Evolutionary conservation across 2,888 invertebrate genomes (phyloP).

Genomic region (Hirudinaria manillensis): DNA sequence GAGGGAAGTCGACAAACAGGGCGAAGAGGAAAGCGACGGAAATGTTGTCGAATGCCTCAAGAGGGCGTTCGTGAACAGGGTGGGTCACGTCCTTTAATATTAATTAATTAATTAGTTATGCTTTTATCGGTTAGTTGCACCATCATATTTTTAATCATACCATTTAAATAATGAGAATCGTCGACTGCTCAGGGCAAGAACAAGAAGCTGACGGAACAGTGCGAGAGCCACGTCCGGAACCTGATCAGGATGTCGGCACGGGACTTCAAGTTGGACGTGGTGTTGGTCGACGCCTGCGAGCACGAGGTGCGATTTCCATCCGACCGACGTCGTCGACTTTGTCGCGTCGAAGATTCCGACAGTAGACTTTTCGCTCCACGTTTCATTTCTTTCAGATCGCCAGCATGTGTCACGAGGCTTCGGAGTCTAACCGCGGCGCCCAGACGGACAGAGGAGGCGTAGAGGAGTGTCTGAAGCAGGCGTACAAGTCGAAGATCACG

Average conservation of each 20-base stretch:
- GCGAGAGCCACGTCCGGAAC: constrained; percentile 74
- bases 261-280: constrained; percentile 82
- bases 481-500: constrained; percentile 51
- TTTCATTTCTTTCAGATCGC: constrained; percentile 3
- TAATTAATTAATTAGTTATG: not conserved
- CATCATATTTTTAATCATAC: not conserved
- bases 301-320: constrained; percentile 56
- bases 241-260: constrained; percentile 80
- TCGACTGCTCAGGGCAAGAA: not conserved
- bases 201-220: constrained; percentile 62
- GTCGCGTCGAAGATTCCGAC: not conserved
- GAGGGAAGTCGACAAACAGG: constrained; percentile 33
- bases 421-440: not conserved
- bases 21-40: constrained; percentile 30
- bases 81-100: constrained; percentile 46
- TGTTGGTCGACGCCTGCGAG: constrained; percentile 72
- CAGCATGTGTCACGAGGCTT: not conserved
- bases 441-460: constrained; percentile 62
- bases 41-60: constrained; percentile 32
- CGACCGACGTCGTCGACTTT: not conserved
- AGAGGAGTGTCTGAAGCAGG: constrained; percentile 80
- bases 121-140: too few relatives aligned
- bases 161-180: not conserved
- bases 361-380: not conserved
- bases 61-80: constrained; percentile 64